Evolutionary conservation across 2,797 vertebrate genomes (phyloP).

Genomic region (Eurystomus glaucurus): DNA sequence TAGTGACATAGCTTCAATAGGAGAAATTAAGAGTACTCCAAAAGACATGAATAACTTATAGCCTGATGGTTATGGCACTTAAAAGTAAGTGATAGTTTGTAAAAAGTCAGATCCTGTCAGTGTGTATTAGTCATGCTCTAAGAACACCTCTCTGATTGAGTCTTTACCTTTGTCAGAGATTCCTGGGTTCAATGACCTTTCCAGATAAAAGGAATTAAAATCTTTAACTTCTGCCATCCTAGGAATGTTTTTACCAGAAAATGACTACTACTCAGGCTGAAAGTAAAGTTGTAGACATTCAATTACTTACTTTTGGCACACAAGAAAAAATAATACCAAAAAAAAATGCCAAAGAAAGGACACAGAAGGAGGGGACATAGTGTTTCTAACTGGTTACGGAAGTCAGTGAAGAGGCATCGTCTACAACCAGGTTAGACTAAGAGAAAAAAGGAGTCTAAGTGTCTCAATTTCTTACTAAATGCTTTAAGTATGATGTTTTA

Average conservation of each 20-base stretch:
- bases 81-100: conserved; percentile 60
- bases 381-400: neutral
- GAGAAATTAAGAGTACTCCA: conserved; percentile 31
- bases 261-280: neutral
- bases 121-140: conserved; percentile 37
- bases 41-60: conserved; percentile 56
- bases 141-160: neutral
- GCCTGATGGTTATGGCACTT: conserved; percentile 33
- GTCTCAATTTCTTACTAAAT: neutral
- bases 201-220: neutral
- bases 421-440: neutral
- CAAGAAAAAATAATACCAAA: neutral
- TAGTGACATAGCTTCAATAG: neutral
- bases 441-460: neutral
- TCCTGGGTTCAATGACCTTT: conserved; percentile 11
- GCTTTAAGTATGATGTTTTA: neutral
- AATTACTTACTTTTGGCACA: neutral
- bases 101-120: conserved; percentile 40
- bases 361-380: accelerated
- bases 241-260: neutral
- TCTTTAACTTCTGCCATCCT: neutral
- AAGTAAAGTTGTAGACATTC: neutral
- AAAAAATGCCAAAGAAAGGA: neutral
- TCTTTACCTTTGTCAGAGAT: neutral
- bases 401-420: neutral